phyloP scores from a whole-genome alignment of 2,797 vertebrate genomes.

The Oreortyx pictus region DNA sequence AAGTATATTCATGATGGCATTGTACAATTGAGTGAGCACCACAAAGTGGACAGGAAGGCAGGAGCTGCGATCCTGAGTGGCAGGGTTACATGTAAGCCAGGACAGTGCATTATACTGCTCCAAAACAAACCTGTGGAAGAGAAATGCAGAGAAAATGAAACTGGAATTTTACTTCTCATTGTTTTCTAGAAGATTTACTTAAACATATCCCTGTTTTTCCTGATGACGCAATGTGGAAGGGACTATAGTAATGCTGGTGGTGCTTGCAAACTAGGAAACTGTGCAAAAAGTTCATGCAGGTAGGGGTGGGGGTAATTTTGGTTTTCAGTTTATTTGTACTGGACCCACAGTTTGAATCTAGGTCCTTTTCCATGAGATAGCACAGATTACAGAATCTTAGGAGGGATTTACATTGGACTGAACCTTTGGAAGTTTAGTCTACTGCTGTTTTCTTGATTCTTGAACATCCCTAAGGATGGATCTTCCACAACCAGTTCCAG shows the following conservation, averaged over 20 bases:
- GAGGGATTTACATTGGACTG: background rate
- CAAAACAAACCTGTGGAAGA: slow-evolving; percentile 91
- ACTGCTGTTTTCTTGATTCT: no score
- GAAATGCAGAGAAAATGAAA: background rate
- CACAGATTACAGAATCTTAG: fast-evolving
- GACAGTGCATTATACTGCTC: slow-evolving; percentile 99
- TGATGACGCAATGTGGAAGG: fast-evolving
- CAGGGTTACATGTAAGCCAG: slow-evolving; percentile 96
- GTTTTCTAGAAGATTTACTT: fast-evolving
- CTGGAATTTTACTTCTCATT: background rate
- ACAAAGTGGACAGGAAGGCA: slow-evolving; percentile 98
- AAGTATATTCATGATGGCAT: slow-evolving; percentile 95
- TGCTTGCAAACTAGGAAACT: background rate
- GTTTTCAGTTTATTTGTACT: background rate
- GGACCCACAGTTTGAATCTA: fast-evolving
- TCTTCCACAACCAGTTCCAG: background rate
- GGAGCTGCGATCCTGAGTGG: slow-evolving; percentile 96
- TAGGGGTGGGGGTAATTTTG: background rate
- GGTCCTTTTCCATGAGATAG: fast-evolving
- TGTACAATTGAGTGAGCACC: slow-evolving; percentile 98
- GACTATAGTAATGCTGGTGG: background rate
- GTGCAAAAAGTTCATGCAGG: no score
- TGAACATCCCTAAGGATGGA: background rate
- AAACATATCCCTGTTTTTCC: background rate
- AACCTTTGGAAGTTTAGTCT: background rate